Base-by-base conservation (phyloP, 2,888 invertebrate species). In the Oxystoma pomonae region DNA sequence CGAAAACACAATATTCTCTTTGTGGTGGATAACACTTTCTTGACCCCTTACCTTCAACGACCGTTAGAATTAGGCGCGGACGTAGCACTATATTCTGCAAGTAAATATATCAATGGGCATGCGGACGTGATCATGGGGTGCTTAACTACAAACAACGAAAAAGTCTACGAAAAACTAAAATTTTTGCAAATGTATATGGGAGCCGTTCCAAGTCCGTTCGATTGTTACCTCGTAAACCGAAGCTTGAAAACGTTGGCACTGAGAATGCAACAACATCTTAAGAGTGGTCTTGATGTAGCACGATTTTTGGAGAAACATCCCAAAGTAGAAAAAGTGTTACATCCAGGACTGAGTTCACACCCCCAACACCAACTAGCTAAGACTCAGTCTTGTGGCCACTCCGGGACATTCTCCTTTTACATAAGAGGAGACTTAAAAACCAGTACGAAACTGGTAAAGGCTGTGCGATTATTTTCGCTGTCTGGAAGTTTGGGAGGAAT, bases 81-180 rank as follows among this genome's bases (percentile, higher is more conserved):
- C 78, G 82, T 98, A 61, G 91, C 90, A 1, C 82, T 94, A 72
- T 96, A 98, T 80, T 98, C 98, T 0, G 76, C 97, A 61, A 96
- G 97, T 0, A 99, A 99, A 81, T 99, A 98, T 77, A 93, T 99
- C 89, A 99, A 99, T 80, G 98, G 98, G 0, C 98, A 99, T 81
- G 90, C 94, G 0, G 98, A 99, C 82, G 92, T 96, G 18, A 88
- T 98, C 3, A 98, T 99, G 98, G 98, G 98, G 1, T 91, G 93
- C 16, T 86, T 90, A 5, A 83, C 92, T 49, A 86, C 91, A 1
- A 94, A 88, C 71, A 84, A 88, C 71, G 87, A 91, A 53, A 86
- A 86, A 55, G 73, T 97, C 1, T 88, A 87, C 66, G 81, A 88
- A 16, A 86, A 84, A 75, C 80, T 99, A 50, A 84, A 88, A 70